Conservation (phyloP, 2,888 invertebrate species). For the Abrostola triplasia region DNA sequence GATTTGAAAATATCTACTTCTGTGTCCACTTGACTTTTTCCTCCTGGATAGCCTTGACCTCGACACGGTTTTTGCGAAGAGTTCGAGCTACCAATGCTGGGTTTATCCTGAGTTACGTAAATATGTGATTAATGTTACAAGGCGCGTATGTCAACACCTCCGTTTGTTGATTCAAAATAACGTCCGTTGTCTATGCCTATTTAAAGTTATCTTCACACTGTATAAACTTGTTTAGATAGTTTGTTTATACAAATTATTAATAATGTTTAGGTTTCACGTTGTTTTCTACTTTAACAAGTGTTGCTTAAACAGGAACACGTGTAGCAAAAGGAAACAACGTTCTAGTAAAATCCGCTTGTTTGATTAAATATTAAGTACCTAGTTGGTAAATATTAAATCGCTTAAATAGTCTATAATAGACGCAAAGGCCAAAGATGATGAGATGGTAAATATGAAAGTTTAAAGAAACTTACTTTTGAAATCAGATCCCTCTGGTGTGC, state of each 20-base stretch:
- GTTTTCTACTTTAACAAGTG: neutral
- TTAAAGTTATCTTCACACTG: slow-evolving; percentile 1
- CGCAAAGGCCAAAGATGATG: too few relatives aligned
- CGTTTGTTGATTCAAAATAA: slow-evolving; percentile 23
- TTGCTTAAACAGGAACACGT: too few relatives aligned
- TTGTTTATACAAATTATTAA: slow-evolving; percentile 5
- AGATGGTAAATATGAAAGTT: neutral
- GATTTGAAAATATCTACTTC: slow-evolving; percentile 24
- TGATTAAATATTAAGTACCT: too few relatives aligned
- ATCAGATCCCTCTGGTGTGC: slow-evolving; percentile 92
- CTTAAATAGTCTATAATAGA: too few relatives aligned
- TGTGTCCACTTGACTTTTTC: slow-evolving; percentile 48
- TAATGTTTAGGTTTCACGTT: neutral
- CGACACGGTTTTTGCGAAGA: slow-evolving; percentile 57
- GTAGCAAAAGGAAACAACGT: too few relatives aligned
- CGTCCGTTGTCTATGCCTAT: slow-evolving; percentile 3
- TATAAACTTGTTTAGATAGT: neutral
- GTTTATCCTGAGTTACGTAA: slow-evolving; percentile 61
- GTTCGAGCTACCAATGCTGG: slow-evolving; percentile 37
- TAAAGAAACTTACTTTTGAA: slow-evolving; percentile 90
- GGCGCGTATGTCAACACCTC: slow-evolving; percentile 29
- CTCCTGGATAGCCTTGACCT: slow-evolving; percentile 61
- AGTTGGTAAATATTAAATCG: too few relatives aligned
- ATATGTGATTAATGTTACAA: slow-evolving; percentile 40
- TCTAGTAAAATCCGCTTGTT: too few relatives aligned